A percentile compares a stretch with the other conserved stretches of the same genome.
phyloP scores from a whole-genome alignment of 2,113 vertebrate genomes.

The Sebastes schlegelii region DNA sequence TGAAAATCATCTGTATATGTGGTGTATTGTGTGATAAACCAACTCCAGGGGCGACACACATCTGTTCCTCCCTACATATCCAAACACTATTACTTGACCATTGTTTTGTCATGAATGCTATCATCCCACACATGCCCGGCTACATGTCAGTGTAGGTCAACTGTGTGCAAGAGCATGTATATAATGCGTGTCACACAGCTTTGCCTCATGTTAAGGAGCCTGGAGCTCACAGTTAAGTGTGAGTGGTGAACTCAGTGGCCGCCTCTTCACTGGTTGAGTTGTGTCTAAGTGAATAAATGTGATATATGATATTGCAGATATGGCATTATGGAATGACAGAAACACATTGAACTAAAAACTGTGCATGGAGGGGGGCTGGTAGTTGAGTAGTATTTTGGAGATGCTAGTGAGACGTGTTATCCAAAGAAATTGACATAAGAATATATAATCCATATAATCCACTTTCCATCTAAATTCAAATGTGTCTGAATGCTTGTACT shows the following conservation, averaged over 20 bases:
- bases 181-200: conserved; percentile 1
- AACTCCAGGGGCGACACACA: not conserved
- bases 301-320: not conserved
- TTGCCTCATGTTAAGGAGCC: not conserved
- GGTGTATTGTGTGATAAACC: not conserved
- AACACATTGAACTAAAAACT: not conserved
- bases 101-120: not conserved
- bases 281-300: not conserved
- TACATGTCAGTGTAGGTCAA: not conserved
- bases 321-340: not conserved
- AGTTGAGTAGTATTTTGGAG: not conserved
- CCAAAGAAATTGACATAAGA: not conserved
- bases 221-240: not conserved
- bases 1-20: not conserved
- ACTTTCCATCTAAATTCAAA: not conserved
- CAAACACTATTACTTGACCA: not conserved
- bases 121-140: conserved; percentile 27
- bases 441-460: not conserved
- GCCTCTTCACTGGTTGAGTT: not conserved
- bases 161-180: not conserved
- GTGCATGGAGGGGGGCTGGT: not conserved
- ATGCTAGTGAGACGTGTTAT: not conserved
- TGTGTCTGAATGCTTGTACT: not conserved
- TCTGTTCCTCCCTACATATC: conserved; percentile 18
- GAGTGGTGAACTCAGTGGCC: not conserved